Evolutionary conservation across 2,797 vertebrate genomes (phyloP), one percentile per base, ranked within the genome.

Genomic region (Lagorchestes hirsutus): DNA sequence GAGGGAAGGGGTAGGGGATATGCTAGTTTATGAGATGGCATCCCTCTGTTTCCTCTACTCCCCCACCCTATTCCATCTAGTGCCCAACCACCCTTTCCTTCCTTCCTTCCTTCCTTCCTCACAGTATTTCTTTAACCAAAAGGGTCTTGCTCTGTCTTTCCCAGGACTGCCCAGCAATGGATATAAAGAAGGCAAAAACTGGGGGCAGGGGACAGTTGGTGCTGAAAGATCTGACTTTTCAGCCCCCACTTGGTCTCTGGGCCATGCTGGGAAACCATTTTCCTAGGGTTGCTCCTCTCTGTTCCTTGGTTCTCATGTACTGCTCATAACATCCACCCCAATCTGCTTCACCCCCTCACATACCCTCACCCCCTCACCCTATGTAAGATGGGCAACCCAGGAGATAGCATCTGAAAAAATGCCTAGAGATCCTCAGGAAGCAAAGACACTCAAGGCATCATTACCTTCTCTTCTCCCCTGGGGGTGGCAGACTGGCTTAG

Each of bases 391-490:
- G 95, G 59, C 58, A 27, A 28, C 1, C 1, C 62, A 16, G 10
- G 46, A 96, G 91, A 95, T 93, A 96, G 54, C 92, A 95, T 92
- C 90, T 40, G 92, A 62, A 82, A 22, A 62, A 82, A 22, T 2
- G 62, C 56, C 95, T 95, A 59, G 93, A 92, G 62, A 31, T 4
- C 62, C 87, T 57, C 59, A 50, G n/a, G 94, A 40, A 4, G 40
- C 8, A 1, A 27, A 34, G 40, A 59, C 28, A 46, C 50, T 90
- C 52, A 58, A 94, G 92, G 50, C 94, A 54, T 93, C 93, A n/a
- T 93, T 92, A 92, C 27, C 40, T 54, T 67, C 90, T 55, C 52
- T 93, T 96, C 92, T 94, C 10, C 95, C 96, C 93, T 90, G 46
- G 92, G 59, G 94, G 56, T 93, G 92, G 58, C 90, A 96, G 95